A percentile compares a stretch with the other conserved stretches of the same genome.
phyloP scores from a whole-genome alignment of 53 echinoderm and acorn worm species.

The Holothuria leucospilota region DNA sequence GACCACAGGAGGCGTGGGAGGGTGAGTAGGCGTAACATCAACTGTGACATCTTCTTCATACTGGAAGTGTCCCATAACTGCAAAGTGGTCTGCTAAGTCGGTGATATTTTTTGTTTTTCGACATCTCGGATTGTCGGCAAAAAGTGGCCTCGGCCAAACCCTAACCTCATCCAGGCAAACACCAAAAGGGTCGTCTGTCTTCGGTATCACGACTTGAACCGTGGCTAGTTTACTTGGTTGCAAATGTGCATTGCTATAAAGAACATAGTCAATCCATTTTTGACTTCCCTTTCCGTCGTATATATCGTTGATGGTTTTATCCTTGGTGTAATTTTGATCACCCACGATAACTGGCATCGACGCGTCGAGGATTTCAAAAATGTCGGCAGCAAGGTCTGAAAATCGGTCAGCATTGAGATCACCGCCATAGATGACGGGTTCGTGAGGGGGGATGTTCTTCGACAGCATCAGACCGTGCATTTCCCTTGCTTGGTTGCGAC shows the following conservation, averaged over 20 bases:
- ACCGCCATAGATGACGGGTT: slow-evolving; percentile 89
- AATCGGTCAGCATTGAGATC: slow-evolving; percentile 74
- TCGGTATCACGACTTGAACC: slow-evolving; percentile 63
- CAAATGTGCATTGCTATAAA: slow-evolving; percentile 70
- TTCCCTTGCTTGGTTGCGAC: slow-evolving; percentile 77
- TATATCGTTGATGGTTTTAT: slow-evolving; percentile 73
- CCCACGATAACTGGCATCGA: slow-evolving; percentile 73
- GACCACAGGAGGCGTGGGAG: background rate
- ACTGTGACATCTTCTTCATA: slow-evolving; percentile 15
- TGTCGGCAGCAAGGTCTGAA: slow-evolving; percentile 59
- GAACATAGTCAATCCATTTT: slow-evolving; percentile 81
- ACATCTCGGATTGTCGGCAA: slow-evolving; percentile 70
- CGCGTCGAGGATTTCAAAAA: slow-evolving; percentile 74
- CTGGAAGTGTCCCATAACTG: slow-evolving; percentile 64
- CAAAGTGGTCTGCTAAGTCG: slow-evolving; percentile 86
- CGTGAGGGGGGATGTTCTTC: slow-evolving; percentile 59
- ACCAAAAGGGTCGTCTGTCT: slow-evolving; percentile 51
- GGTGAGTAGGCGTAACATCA: background rate
- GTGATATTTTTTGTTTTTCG: slow-evolving; percentile 46
- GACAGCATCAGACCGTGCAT: slow-evolving; percentile 69
- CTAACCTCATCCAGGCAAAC: slow-evolving; percentile 65
- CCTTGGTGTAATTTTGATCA: slow-evolving; percentile 73
- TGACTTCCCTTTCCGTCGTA: slow-evolving; percentile 46
- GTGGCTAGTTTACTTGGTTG: slow-evolving; percentile 61
- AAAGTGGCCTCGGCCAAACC: slow-evolving; percentile 45